phyloP scores from a whole-genome alignment of 2,113 vertebrate genomes.

The Triplophysa tibetana region DNA sequence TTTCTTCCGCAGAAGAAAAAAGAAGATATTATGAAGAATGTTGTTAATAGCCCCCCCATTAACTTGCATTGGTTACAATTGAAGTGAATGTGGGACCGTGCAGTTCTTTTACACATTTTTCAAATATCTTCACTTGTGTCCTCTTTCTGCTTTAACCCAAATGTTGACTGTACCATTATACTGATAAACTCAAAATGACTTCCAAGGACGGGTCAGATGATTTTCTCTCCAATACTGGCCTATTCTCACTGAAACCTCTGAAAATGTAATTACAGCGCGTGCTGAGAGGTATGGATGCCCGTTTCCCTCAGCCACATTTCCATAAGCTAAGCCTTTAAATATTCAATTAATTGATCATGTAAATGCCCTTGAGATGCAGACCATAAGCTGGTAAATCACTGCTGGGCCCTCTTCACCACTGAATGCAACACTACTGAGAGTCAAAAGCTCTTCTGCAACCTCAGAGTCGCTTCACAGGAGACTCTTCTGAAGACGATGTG shows the following conservation, averaged over 20 bases:
- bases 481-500: not conserved
- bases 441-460: slow-evolving; percentile 22
- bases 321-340: slow-evolving; percentile 60
- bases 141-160: too few relatives aligned
- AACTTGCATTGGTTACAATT: too few relatives aligned
- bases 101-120: too few relatives aligned
- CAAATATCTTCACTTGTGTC: too few relatives aligned
- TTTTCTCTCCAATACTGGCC: not conserved
- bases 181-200: slow-evolving; percentile 1
- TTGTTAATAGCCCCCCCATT: too few relatives aligned
- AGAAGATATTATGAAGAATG: too few relatives aligned
- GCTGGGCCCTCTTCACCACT: not conserved
- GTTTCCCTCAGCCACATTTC: slow-evolving; percentile 59
- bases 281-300: slow-evolving; percentile 58
- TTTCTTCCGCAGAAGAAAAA: too few relatives aligned
- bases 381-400: slow-evolving; percentile 30
- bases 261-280: slow-evolving; percentile 64
- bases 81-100: too few relatives aligned
- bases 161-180: not conserved
- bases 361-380: slow-evolving; percentile 56
- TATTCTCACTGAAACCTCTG: slow-evolving; percentile 39
- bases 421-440: slow-evolving; percentile 1
- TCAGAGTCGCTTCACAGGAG: not conserved
- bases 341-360: slow-evolving; percentile 70
- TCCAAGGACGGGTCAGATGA: not conserved